A percentile compares a stretch with the other conserved stretches of the same genome.
Conservation (phyloP, 2,113 vertebrate species). For the Mugil cephalus region DNA sequence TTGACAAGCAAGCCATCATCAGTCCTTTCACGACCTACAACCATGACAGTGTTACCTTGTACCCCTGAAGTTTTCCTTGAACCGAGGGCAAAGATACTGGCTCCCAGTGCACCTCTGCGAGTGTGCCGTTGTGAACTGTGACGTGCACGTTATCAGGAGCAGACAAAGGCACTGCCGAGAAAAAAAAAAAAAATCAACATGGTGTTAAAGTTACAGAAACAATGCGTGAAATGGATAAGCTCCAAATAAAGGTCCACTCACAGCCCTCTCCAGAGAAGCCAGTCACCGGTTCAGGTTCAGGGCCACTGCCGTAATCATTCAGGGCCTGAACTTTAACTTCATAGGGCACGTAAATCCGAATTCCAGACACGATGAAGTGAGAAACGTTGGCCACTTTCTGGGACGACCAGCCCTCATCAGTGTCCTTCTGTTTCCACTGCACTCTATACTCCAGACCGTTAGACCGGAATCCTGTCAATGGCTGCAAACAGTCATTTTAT, state of each 20-base stretch:
- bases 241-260: constrained; percentile 84
- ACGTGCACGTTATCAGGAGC: constrained; percentile 89
- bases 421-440: constrained; percentile 92
- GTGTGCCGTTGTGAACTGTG: constrained; percentile 89
- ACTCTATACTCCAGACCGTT: constrained; percentile 94
- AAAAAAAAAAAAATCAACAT: not conserved
- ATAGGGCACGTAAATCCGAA: constrained; percentile 90
- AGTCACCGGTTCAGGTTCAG: constrained; percentile 84
- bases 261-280: constrained; percentile 96
- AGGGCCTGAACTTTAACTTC: constrained; percentile 94
- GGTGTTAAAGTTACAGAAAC: too few relatives aligned
- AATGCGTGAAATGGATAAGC: too few relatives aligned
- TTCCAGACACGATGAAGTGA: constrained; percentile 89
- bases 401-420: constrained; percentile 90
- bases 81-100: constrained; percentile 86
- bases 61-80: constrained; percentile 91
- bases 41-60: constrained; percentile 84
- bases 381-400: constrained; percentile 90
- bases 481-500: constrained; percentile 73
- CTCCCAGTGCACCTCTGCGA: constrained; percentile 93
- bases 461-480: constrained; percentile 90
- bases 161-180: constrained; percentile 88
- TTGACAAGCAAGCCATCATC: too few relatives aligned
- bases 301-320: constrained; percentile 90
- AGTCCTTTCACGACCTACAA: too few relatives aligned